Evolutionary conservation across 1,140 invertebrate species (phyloP).

Genomic region (Trypoxylus dichotomus): DNA sequence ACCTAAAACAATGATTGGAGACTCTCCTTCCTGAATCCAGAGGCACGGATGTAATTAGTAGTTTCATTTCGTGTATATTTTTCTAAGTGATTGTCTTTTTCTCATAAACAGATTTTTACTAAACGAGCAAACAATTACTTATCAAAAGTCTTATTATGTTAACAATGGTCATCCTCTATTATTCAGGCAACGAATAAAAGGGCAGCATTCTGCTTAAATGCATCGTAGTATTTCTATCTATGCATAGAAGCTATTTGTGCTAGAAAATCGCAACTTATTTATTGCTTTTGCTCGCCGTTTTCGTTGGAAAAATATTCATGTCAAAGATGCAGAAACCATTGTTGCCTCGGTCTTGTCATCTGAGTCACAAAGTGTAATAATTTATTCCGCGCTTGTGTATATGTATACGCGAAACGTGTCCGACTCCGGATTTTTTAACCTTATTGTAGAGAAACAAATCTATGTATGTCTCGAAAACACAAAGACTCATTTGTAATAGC

Average conservation of each 20-base stretch:
- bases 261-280: not conserved
- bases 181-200: not conserved
- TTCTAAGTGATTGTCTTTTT: too few relatives aligned
- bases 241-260: not conserved
- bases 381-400: not conserved
- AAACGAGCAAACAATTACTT: too few relatives aligned
- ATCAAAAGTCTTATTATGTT: too few relatives aligned
- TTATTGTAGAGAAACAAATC: slow-evolving; percentile 9
- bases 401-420: slow-evolving; percentile 16
- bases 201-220: not conserved
- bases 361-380: slow-evolving; percentile 14
- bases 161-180: too few relatives aligned
- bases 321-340: not conserved
- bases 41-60: too few relatives aligned
- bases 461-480: slow-evolving; percentile 1
- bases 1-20: too few relatives aligned
- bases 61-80: too few relatives aligned
- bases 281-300: not conserved
- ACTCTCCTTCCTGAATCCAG: too few relatives aligned
- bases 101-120: too few relatives aligned
- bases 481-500: slow-evolving; percentile 25
- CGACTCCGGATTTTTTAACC: not conserved
- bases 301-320: not conserved
- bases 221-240: not conserved
- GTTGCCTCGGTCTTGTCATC: slow-evolving; percentile 12